Evolutionary conservation across 2,113 vertebrate genomes (phyloP).

Genomic region (Anas platyrhynchos): DNA sequence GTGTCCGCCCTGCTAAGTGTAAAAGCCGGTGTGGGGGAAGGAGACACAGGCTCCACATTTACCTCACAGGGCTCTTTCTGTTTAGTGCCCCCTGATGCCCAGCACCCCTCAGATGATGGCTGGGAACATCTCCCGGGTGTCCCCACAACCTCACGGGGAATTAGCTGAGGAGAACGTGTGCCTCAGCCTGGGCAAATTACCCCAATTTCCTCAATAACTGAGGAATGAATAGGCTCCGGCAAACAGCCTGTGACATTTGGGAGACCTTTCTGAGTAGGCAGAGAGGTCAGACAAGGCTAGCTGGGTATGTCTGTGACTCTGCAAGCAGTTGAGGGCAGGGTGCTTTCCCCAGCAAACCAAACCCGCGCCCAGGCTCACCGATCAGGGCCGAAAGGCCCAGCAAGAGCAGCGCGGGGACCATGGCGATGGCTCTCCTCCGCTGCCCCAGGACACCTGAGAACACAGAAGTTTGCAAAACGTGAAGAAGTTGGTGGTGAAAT

Average conservation of each 20-base stretch:
- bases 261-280: not conserved
- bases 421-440: not conserved
- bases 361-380: conserved; percentile 29
- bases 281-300: not conserved
- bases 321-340: not conserved
- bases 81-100: rapidly evolving
- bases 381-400: conserved; percentile 60
- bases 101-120: not conserved
- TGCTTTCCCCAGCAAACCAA: not conserved
- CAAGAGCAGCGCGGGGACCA: conserved; percentile 53
- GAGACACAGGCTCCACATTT: not conserved
- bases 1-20: rapidly evolving
- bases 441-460: conserved; percentile 78
- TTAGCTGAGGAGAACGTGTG: not conserved
- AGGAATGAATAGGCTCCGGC: not conserved
- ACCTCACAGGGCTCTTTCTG: not conserved
- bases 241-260: not conserved
- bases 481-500: not conserved
- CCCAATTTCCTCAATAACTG: not conserved
- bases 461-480: conserved; percentile 41
- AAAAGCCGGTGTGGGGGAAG: not conserved
- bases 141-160: not conserved
- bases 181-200: not conserved
- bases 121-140: not conserved
- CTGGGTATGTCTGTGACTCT: not conserved